phyloP scores from a whole-genome alignment of 2,797 vertebrate genomes.

The Fistularia commersonii region DNA sequence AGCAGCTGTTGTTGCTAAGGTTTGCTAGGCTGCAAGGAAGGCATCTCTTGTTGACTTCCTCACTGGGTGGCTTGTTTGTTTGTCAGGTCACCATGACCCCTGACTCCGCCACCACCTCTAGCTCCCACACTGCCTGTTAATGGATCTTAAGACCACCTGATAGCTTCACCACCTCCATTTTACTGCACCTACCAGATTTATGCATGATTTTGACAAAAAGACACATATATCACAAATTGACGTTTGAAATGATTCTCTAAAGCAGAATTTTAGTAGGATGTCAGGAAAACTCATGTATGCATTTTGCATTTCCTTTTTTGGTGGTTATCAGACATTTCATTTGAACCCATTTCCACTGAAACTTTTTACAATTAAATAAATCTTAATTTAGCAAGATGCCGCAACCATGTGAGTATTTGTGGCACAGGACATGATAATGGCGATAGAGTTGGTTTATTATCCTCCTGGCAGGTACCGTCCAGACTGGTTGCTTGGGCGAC shows the following conservation, averaged over 20 bases:
- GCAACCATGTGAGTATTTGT: not conserved
- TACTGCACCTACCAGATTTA: slow-evolving; percentile 1
- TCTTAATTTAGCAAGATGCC: not conserved
- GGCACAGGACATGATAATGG: no score
- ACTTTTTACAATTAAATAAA: no score
- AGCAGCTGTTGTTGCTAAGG: slow-evolving; percentile 57
- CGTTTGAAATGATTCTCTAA: no score
- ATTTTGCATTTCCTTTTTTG: no score
- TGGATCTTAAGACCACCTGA: slow-evolving; percentile 43
- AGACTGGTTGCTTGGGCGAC: slow-evolving; percentile 30
- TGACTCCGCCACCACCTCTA: slow-evolving; percentile 58
- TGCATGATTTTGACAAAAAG: slow-evolving; percentile 9
- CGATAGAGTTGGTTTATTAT: slow-evolving; percentile 17
- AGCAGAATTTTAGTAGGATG: no score
- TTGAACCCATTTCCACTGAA: no score
- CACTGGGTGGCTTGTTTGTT: slow-evolving; percentile 66
- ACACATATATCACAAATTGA: no score
- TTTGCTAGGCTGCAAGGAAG: slow-evolving; percentile 27
- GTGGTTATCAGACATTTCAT: no score
- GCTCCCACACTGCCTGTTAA: slow-evolving; percentile 31
- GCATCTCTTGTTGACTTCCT: slow-evolving; percentile 66
- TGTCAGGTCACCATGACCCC: slow-evolving; percentile 53
- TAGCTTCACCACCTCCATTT: not conserved
- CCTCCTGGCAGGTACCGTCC: slow-evolving; percentile 14
- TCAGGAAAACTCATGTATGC: no score